Evolutionary conservation across 1,140 invertebrate species (phyloP).

Genomic region (Gyrodactylus salaris): DNA sequence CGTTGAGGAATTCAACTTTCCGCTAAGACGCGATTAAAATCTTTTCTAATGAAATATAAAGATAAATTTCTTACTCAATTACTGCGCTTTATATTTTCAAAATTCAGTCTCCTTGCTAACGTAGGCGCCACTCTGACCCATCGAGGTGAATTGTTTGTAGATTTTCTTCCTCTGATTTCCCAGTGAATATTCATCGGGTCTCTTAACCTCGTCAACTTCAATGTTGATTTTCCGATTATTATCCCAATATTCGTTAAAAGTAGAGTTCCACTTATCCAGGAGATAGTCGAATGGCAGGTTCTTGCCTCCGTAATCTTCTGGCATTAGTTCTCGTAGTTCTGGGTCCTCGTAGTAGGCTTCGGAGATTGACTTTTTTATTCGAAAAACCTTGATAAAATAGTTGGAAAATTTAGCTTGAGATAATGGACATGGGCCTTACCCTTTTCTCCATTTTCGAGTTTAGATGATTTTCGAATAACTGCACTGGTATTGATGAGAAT

Average conservation of each 20-base stretch:
- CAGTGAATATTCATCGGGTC: neutral
- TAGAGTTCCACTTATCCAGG: neutral
- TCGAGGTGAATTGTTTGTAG: neutral
- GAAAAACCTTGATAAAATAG: neutral
- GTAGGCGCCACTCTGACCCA: neutral
- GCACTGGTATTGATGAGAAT: neutral
- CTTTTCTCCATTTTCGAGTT: neutral
- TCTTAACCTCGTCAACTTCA: neutral
- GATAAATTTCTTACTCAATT: neutral
- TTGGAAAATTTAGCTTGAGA: neutral
- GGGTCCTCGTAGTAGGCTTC: neutral
- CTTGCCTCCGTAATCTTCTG: neutral
- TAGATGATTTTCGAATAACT: neutral
- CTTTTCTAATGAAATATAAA: neutral
- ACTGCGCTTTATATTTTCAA: neutral
- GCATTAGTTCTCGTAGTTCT: neutral
- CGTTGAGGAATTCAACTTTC: constrained; percentile 20
- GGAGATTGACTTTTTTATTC: neutral
- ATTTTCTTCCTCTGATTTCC: neutral
- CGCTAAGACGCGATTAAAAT: constrained; percentile 18
- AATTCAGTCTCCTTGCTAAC: neutral
- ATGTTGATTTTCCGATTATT: neutral
- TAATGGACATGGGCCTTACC: too few species aligned
- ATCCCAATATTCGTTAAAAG: neutral
- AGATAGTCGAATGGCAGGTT: neutral